Percentiles rank a stretch among this genome's conserved stretches.
Evolutionary conservation across 2,888 invertebrate genomes (phyloP).

Genomic region (Melangyna quadrimaculata): DNA sequence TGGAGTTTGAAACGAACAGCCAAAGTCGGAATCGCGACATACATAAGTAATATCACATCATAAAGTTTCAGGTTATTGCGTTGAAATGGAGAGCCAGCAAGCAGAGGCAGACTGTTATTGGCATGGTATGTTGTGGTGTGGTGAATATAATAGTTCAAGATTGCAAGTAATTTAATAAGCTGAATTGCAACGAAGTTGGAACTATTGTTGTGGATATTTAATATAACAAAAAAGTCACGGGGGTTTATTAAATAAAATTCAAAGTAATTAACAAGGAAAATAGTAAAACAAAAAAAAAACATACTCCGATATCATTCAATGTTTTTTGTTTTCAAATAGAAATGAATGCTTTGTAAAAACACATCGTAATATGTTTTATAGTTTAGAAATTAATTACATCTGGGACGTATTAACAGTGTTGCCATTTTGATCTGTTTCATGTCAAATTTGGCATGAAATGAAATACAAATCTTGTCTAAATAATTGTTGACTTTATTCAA

Average conservation of each 20-base stretch:
- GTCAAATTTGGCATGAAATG: too few relatives aligned
- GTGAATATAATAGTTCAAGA: slow-evolving; percentile 31
- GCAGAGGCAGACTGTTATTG: slow-evolving; percentile 30
- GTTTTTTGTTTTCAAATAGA: too few relatives aligned
- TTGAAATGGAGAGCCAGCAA: slow-evolving; percentile 60
- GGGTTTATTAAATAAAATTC: neutral
- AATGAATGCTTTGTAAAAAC: too few relatives aligned
- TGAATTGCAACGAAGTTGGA: slow-evolving; percentile 30
- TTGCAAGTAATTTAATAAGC: slow-evolving; percentile 53
- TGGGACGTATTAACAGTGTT: too few relatives aligned
- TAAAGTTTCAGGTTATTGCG: slow-evolving; percentile 60
- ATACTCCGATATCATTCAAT: too few relatives aligned
- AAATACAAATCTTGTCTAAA: too few relatives aligned
- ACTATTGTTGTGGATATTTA: neutral
- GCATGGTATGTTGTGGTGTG: neutral
- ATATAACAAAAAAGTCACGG: too few relatives aligned
- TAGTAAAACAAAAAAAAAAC: neutral
- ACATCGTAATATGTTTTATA: too few relatives aligned
- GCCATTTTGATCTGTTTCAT: too few relatives aligned
- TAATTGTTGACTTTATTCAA: too few relatives aligned
- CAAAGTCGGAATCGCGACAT: neutral
- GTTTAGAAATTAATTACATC: too few relatives aligned
- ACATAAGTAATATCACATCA: slow-evolving; percentile 43
- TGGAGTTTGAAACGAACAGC: slow-evolving; percentile 39
- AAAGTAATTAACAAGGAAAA: too few relatives aligned